These are phyloP conservation scores for Drosophila sp. DNA, from an alignment of 1,140 invertebrate genomes.

Conservation along the genomic window DNA sequence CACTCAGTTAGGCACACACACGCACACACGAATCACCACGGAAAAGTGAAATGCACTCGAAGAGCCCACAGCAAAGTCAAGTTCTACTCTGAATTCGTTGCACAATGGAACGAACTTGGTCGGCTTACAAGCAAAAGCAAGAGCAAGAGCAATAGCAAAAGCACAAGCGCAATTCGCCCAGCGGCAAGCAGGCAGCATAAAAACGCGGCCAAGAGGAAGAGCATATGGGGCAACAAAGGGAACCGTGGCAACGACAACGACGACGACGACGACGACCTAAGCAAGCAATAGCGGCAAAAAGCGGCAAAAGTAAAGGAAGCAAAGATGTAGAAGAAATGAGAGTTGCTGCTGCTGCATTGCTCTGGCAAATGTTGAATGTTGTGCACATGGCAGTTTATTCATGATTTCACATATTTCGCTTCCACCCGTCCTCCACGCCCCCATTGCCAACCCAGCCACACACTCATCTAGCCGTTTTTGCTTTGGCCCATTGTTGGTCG, in stretches of 20 bases:
- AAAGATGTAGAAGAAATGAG: conserved; percentile 12
- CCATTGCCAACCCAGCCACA: conserved; percentile 1
- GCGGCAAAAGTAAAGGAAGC: conserved; percentile 5
- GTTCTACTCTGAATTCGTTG: conserved; percentile 60
- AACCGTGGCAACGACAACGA: conserved; percentile 2
- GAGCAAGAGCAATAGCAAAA: background rate
- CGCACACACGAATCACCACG: conserved; percentile 18
- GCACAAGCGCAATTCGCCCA: background rate
- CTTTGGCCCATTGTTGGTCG: conserved; percentile 50
- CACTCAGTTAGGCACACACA: conserved; percentile 34
- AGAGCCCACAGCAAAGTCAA: conserved; percentile 51
- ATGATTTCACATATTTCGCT: conserved; percentile 79
- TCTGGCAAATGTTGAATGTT: conserved; percentile 63
- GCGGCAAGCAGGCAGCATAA: conserved; percentile 11
- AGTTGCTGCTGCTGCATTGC: conserved; percentile 26
- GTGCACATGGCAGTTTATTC: conserved; percentile 81
- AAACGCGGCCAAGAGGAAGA: conserved; percentile 29
- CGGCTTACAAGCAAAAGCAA: conserved; percentile 9
- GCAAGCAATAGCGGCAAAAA: conserved; percentile 27
- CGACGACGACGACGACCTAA: background rate
- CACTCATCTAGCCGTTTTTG: conserved; percentile 19
- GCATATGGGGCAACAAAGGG: conserved; percentile 34
- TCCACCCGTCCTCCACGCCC: background rate
- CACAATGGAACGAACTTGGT: conserved; percentile 37
- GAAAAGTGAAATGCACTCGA: conserved; percentile 46